Percentiles rank a stretch among this genome's conserved stretches.
Evolutionary conservation across 2,888 invertebrate species (phyloP).

Genomic region (Habroteleia sp.): DNA sequence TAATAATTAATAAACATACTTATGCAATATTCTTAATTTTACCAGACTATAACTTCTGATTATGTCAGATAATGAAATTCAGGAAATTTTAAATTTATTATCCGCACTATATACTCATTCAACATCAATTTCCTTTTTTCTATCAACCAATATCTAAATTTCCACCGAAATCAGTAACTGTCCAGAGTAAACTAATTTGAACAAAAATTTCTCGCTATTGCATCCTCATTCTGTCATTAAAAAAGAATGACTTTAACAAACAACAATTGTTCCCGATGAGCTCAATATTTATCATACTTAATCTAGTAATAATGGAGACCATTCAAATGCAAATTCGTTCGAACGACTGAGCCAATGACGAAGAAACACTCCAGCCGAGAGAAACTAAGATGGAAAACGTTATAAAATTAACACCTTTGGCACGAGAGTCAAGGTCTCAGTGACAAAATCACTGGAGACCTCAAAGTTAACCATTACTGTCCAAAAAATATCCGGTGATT

Average conservation of each 20-base stretch:
- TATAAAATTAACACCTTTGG: conserved; percentile 58
- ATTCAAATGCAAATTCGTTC: conserved; percentile 43
- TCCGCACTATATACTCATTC: neutral
- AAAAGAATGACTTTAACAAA: conserved; percentile 32
- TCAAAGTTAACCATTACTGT: conserved; percentile 39
- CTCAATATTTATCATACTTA: conserved; percentile 55
- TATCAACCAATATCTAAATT: conserved; percentile 4
- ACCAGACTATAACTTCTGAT: too few species aligned
- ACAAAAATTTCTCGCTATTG: conserved; percentile 10
- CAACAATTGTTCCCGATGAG: conserved; percentile 42
- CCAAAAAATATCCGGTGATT: conserved; percentile 33
- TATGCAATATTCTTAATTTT: too few species aligned
- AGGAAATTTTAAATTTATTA: too few species aligned
- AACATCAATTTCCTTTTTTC: neutral
- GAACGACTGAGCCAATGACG: conserved; percentile 41
- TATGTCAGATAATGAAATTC: too few species aligned
- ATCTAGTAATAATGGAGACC: conserved; percentile 43
- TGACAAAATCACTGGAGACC: conserved; percentile 38
- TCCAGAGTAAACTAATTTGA: neutral
- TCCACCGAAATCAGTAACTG: conserved; percentile 4
- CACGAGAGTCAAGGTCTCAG: conserved; percentile 46
- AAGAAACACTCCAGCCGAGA: conserved; percentile 27
- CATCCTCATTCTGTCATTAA: conserved; percentile 17
- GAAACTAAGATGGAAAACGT: conserved; percentile 31
- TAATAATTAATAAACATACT: too few species aligned